Conservation (phyloP, 2,888 invertebrate species). For the Penaeus monodon region DNA sequence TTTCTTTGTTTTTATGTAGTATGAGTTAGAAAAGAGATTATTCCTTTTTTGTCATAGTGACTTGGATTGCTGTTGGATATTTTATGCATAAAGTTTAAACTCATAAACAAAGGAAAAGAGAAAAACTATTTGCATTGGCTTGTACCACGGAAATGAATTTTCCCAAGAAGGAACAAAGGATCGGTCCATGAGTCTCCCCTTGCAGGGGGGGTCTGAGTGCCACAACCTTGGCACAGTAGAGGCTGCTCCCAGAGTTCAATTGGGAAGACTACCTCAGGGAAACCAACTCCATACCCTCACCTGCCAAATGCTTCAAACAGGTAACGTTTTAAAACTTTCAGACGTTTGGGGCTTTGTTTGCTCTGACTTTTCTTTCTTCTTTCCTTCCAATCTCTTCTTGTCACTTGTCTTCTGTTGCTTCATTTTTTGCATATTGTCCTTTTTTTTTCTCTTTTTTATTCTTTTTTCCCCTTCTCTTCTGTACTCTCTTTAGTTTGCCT, state of each 20-base stretch:
- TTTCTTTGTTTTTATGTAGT: too few species aligned
- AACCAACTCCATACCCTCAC: slow-evolving; percentile 85
- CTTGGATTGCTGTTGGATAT: too few species aligned
- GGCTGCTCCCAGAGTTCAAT: slow-evolving; percentile 78
- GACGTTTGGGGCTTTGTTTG: neutral
- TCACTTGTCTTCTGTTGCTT: neutral
- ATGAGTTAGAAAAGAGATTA: too few species aligned
- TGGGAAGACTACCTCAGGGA: slow-evolving; percentile 89
- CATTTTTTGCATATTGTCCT: neutral
- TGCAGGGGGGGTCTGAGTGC: slow-evolving; percentile 57
- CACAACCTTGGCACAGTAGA: slow-evolving; percentile 63
- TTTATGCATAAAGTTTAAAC: neutral
- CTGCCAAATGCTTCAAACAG: slow-evolving; percentile 90
- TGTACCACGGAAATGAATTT: too few species aligned
- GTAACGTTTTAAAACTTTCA: slow-evolving; percentile 18
- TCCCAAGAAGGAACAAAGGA: too few species aligned
- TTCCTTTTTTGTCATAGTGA: too few species aligned
- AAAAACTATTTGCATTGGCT: too few species aligned
- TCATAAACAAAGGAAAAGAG: neutral
- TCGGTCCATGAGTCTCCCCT: neutral
- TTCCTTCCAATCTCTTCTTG: neutral
- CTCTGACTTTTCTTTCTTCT: neutral
- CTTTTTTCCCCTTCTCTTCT: neutral
- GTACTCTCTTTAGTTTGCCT: neutral
- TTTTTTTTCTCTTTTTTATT: too few species aligned